Base-by-base conservation (phyloP, 2,113 vertebrate species). In the Mugil cephalus region DNA sequence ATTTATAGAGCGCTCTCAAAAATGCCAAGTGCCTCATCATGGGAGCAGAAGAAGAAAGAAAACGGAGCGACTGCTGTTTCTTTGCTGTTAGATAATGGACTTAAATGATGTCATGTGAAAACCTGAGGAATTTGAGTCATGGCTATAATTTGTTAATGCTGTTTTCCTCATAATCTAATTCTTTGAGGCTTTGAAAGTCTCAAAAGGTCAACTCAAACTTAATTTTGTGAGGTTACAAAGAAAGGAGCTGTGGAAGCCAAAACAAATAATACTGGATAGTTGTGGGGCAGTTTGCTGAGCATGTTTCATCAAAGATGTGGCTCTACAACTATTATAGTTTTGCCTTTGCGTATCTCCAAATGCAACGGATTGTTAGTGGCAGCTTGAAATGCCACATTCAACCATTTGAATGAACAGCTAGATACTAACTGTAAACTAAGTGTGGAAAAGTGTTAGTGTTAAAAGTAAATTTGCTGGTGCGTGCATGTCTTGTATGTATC, bases 51-150 rank as follows among this genome's bases (percentile, higher is more conserved):
- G 53, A 77, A 82, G 72, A 59, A 66, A 45, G 52, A 63, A 79
- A 73, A 40, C 10, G 10, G 51, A 82, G 84, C 59, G 61, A 64
- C 79, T 80, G 87, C 69, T 74, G 74, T 59, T 19, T 80, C 68
- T 80, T 83, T 67, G 46, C 69, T 65, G 55, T 82, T 77, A 68
- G 86, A 86, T 92, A 90, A 90, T 91, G 79, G 66, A 86, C 76
- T 89, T 93, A 92, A 93, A 92, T 84, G 74, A 93, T 91, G 86
- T 93, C 94, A 94, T 94, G 92, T 94, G 93, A 89, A 89, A 91
- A 91, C 76, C 87, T 87, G 77, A 89, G 88, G 93, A 91, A 94
- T 93, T 91, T 85, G 51, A 90, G 88, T 90, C 87, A 88, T 83
- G 89, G 87, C 90, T 92, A 81, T 90, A 93, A 93, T 94, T 93